A percentile compares a stretch with the other conserved stretches of the same genome.
phyloP scores from a whole-genome alignment of 2,888 invertebrate species.

The Psylliodes chrysocephalus region DNA sequence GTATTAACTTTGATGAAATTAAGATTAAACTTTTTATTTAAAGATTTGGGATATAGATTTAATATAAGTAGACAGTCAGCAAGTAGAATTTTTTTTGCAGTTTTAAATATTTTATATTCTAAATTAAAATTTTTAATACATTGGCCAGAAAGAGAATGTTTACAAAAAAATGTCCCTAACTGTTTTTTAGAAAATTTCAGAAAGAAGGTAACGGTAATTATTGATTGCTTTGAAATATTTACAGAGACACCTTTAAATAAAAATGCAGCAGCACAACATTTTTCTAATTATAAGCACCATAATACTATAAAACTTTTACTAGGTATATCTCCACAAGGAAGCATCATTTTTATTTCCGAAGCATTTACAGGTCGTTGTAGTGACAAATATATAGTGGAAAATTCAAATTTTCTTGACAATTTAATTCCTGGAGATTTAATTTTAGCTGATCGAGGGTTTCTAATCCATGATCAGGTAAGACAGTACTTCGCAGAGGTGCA shows the following conservation, averaged over 20 bases:
- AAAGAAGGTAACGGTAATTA: slow-evolving; percentile 25
- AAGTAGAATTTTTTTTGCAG: slow-evolving; percentile 19
- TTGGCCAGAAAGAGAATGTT: slow-evolving; percentile 22
- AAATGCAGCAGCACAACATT: slow-evolving; percentile 30
- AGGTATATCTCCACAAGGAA: slow-evolving; percentile 33
- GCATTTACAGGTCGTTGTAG: slow-evolving; percentile 32
- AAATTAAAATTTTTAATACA: slow-evolving; percentile 18
- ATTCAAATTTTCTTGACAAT: slow-evolving; percentile 28
- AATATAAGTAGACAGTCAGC: slow-evolving; percentile 14
- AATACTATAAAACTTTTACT: slow-evolving; percentile 38
- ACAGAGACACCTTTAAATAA: slow-evolving; percentile 32
- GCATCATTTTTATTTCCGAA: slow-evolving; percentile 32
- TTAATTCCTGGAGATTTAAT: slow-evolving; percentile 22
- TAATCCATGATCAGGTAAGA: slow-evolving; percentile 21
- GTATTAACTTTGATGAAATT: too few relatives aligned
- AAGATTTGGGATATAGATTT: slow-evolving; percentile 26
- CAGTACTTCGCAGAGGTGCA: slow-evolving; percentile 21
- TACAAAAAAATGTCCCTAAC: slow-evolving; percentile 18
- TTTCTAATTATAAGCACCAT: slow-evolving; percentile 39
- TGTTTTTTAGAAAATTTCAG: slow-evolving; percentile 22
- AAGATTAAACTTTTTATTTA: slow-evolving; percentile 24
- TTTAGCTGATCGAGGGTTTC: too few relatives aligned
- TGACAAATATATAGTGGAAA: slow-evolving; percentile 32
- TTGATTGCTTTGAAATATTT: slow-evolving; percentile 37
- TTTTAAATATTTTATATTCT: slow-evolving; percentile 13